Conservation (phyloP, 2,888 invertebrate genomes). For the Pseudococcus longispinus region DNA sequence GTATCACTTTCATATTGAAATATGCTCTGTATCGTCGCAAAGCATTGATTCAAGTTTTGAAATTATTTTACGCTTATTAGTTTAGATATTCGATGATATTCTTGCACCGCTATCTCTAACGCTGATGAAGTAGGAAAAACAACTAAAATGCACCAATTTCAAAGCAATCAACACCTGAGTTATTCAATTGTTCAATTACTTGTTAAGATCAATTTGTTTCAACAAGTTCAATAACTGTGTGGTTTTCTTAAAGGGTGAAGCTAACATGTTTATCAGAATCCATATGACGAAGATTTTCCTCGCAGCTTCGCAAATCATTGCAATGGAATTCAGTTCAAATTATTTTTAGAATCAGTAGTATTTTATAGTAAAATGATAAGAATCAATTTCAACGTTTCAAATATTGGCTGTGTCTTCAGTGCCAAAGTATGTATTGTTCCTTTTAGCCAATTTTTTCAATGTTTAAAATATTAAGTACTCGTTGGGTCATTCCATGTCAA, state of each 20-base stretch:
- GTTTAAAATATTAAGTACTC: background rate
- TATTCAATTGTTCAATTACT: background rate
- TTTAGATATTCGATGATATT: background rate
- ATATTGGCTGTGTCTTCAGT: background rate
- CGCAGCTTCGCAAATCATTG: background rate
- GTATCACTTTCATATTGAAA: too few relatives aligned
- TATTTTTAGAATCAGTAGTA: background rate
- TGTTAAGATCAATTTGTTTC: background rate
- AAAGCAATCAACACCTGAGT: background rate
- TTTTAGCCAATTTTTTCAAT: background rate
- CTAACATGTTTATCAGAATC: constrained; percentile 39
- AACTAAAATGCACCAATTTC: background rate
- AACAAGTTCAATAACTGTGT: background rate
- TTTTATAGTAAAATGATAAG: background rate
- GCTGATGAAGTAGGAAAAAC: background rate
- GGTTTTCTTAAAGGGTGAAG: constrained; percentile 40
- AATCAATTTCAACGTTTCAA: background rate
- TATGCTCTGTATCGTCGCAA: too few relatives aligned
- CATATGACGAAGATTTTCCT: constrained; percentile 12
- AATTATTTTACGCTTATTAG: too few relatives aligned
- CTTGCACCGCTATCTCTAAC: background rate
- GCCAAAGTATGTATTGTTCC: background rate
- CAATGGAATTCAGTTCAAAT: background rate
- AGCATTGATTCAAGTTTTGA: too few relatives aligned
- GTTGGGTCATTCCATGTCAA: too few relatives aligned